Conservation (phyloP, 2,113 vertebrate genomes). For the Mesoclemmys tuberculata region DNA sequence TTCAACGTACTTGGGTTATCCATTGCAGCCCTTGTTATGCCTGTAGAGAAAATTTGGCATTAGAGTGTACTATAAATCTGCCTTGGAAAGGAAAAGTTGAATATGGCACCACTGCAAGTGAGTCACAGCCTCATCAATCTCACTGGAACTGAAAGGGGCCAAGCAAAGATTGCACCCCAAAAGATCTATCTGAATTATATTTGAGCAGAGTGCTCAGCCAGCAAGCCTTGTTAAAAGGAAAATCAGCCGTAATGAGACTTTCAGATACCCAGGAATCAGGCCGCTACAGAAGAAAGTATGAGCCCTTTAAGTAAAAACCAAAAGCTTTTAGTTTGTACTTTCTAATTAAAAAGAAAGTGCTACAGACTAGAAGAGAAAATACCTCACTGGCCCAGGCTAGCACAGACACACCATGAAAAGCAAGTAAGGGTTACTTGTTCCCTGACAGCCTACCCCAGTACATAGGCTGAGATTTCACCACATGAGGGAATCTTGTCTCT, state of each 20-base stretch:
- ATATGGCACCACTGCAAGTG: neutral
- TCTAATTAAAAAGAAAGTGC: neutral
- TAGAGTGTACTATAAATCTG: neutral
- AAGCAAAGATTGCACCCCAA: neutral
- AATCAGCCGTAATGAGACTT: neutral
- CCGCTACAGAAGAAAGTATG: neutral
- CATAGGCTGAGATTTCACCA: neutral
- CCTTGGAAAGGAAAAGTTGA: neutral
- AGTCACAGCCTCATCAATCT: neutral
- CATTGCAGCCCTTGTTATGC: neutral
- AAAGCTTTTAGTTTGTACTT: neutral
- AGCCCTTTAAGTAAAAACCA: neutral
- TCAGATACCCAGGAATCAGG: neutral
- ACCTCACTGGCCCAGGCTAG: neutral
- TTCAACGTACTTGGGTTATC: neutral
- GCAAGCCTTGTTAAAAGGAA: neutral
- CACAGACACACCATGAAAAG: neutral
- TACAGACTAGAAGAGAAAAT: neutral
- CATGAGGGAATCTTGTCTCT: neutral
- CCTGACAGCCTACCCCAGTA: neutral
- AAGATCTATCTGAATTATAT: accelerated
- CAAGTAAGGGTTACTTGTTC: neutral
- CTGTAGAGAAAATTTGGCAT: neutral
- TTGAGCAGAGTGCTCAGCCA: neutral
- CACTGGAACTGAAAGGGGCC: neutral